Evolutionary conservation across 2,113 vertebrate species (phyloP), one percentile per base, ranked within the genome.

Genomic region (Chunga burmeisteri): DNA sequence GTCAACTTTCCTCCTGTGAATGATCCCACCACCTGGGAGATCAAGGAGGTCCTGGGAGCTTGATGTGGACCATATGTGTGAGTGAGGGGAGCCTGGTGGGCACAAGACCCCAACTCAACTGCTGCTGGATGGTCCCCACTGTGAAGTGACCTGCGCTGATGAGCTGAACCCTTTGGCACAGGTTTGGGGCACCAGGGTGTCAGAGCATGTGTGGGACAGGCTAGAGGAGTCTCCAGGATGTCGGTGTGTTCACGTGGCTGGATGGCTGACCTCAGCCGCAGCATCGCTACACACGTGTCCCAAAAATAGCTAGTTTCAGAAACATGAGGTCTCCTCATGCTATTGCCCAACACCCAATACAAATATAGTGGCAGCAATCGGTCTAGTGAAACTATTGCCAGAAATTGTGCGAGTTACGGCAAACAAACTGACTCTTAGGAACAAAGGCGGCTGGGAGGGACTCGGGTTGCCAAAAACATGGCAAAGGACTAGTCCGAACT

Each of bases 171-270:
- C 47, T 53, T 70, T 46, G 72, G 68, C 44, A 34, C 47, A 40
- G 27, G 23, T 47, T 50, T 44, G 77, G n/a, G 42, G 8, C 30
- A 61, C 10, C 21, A 23, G 40, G 53, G 27, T 49, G 55, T 49
- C 21, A 6, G 23, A 50, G 42, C 68, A 50, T 0, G 4, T 56
- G 38, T 0, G 4, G 44, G 52, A 53, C 0, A 0, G 52, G 10
- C 16, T 5, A 49, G 49, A 38, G 42, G 15, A 88, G 11, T 53
- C 85, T 86, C 27, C 58, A 47, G 71, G 49, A 81, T 47, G 63
- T 66, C 3, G 0, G 38, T 0, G 1, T 16, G 44, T 81, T 56
- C 47, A 17, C 0, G 2, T 61, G 89, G 47, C 55, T 81, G 65
- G 53, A 66, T 58, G 44, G 42, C 36, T 90, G 87, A 85, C 40